Evolutionary conservation across 2,113 vertebrate genomes (phyloP).

Genomic region (Syngnathoides biaculeatus): DNA sequence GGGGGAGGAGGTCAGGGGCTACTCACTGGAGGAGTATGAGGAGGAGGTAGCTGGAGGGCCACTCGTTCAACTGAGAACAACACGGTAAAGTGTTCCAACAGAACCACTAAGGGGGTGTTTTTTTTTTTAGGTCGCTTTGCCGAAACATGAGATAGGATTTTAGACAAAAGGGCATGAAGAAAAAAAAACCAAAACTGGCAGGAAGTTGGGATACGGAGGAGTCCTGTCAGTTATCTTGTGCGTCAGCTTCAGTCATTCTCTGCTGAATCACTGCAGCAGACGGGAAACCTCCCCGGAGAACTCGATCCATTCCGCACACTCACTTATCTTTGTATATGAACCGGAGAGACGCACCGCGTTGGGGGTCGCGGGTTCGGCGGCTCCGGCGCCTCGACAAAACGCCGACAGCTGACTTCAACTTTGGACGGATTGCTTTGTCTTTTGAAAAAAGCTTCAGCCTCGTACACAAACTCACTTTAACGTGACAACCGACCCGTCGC

Average conservation of each 20-base stretch:
- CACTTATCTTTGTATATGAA: constrained; percentile 39
- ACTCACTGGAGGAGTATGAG: constrained; percentile 25
- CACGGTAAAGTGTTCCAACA: constrained; percentile 22
- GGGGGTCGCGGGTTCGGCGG: constrained; percentile 30
- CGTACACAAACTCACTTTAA: too few relatives aligned
- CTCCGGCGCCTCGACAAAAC: constrained; percentile 1
- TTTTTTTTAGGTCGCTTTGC: constrained; percentile 32
- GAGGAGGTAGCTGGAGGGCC: constrained; percentile 40
- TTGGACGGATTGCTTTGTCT: constrained; percentile 1
- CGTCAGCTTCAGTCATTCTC: constrained; percentile 27
- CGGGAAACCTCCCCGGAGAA: constrained; percentile 51
- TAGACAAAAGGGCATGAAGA: background rate
- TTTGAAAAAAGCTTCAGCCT: background rate
- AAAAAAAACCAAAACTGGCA: constrained; percentile 6
- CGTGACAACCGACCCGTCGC: too few relatives aligned
- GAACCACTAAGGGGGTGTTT: constrained; percentile 6
- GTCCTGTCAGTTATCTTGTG: constrained; percentile 7
- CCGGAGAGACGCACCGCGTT: constrained; percentile 34
- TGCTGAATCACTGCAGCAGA: constrained; percentile 27
- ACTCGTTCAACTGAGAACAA: constrained; percentile 34
- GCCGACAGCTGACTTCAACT: constrained; percentile 8
- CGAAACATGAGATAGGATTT: constrained; percentile 36
- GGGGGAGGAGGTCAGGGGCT: constrained; percentile 55
- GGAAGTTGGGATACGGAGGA: constrained; percentile 7
- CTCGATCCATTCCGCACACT: constrained; percentile 36